Evolutionary conservation across 2,113 vertebrate species (phyloP).

Genomic region (Globicephala melas): DNA sequence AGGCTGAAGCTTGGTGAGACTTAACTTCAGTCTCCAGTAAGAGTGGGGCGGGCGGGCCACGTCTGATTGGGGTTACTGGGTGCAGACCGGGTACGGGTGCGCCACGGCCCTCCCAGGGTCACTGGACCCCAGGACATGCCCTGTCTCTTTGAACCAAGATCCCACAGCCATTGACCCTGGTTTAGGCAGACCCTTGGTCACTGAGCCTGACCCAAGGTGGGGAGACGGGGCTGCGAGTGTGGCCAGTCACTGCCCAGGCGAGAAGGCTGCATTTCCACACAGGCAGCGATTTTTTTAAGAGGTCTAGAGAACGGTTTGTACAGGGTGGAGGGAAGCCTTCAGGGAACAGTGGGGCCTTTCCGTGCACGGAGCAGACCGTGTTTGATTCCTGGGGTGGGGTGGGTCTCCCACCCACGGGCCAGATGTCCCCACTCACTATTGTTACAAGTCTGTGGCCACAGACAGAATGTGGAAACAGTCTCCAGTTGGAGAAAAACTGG

Average conservation of each 20-base stretch:
- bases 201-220: background rate
- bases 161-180: background rate
- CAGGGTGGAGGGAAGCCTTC: accelerated
- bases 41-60: background rate
- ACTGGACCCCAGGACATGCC: accelerated
- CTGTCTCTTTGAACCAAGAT: background rate
- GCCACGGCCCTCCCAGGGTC: accelerated
- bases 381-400: background rate
- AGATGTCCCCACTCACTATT: background rate
- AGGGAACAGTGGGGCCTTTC: too few species aligned
- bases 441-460: background rate
- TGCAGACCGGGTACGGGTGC: accelerated
- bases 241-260: too few species aligned
- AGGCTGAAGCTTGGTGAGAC: background rate
- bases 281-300: accelerated
- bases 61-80: accelerated
- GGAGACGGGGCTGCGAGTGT: accelerated
- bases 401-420: background rate
- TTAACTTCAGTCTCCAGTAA: accelerated
- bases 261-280: accelerated
- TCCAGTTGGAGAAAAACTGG: background rate
- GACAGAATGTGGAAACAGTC: accelerated
- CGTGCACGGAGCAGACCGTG: accelerated
- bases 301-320: accelerated
- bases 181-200: background rate